These are phyloP conservation scores for Zosterops hypoxanthus DNA, from an alignment of 2,113 vertebrate species.

Conservation along the genomic window DNA sequence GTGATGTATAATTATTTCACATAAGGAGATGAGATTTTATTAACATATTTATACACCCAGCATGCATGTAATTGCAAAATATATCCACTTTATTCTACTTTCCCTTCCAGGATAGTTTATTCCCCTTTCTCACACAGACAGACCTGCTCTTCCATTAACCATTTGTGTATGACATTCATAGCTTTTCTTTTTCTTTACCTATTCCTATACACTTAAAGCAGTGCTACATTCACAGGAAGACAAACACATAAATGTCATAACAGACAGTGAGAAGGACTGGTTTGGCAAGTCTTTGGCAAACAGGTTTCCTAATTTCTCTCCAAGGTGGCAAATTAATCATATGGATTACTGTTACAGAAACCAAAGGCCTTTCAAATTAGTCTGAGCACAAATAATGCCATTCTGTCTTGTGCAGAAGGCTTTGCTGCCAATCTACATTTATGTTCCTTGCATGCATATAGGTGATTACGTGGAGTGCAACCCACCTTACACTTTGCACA, in stretches of 20 bases:
- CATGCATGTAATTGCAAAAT: neutral
- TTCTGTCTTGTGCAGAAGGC: neutral
- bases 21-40: neutral
- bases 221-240: neutral
- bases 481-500: neutral
- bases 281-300: conserved; percentile 31
- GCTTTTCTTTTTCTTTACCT: neutral
- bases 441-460: neutral
- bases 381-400: neutral
- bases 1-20: neutral
- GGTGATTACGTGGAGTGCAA: rapidly evolving
- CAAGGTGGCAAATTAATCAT: conserved; percentile 7
- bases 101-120: neutral
- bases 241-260: neutral
- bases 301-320: conserved; percentile 32
- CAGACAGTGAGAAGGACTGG: conserved; percentile 28
- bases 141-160: neutral
- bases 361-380: neutral
- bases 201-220: neutral
- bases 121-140: neutral
- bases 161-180: neutral
- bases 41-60: neutral
- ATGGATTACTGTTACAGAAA: neutral
- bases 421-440: neutral
- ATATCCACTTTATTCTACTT: neutral